A percentile compares a stretch with the other conserved stretches of the same genome.
These are phyloP conservation scores for Lacerta viridis DNA, from an alignment of 2,797 vertebrate genomes.

Conservation along the genomic window DNA sequence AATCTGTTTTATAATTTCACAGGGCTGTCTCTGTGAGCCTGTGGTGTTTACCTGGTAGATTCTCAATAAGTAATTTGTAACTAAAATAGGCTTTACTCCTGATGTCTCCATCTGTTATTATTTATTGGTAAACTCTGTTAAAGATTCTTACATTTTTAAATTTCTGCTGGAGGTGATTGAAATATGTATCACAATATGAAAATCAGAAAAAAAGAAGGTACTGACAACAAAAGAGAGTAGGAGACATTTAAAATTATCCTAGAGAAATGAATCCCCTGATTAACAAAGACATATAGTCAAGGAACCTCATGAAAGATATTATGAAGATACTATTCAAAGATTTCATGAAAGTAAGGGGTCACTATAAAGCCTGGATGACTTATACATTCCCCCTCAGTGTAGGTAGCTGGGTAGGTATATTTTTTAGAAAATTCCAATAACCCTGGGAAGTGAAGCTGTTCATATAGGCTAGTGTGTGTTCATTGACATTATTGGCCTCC, in stretches of 20 bases:
- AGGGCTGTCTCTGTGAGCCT: slow-evolving; percentile 47
- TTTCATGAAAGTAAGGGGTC: background rate
- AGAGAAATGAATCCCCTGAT: slow-evolving; percentile 63
- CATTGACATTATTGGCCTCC: background rate
- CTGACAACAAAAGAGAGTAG: background rate
- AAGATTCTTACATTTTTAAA: slow-evolving; percentile 60
- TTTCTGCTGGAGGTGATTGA: slow-evolving; percentile 60
- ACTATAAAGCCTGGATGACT: background rate
- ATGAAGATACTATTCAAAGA: background rate
- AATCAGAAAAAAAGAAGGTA: background rate
- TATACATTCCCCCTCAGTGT: background rate
- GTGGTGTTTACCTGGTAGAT: slow-evolving; percentile 72
- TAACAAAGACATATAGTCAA: slow-evolving; percentile 57
- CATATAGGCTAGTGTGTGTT: slow-evolving; percentile 12
- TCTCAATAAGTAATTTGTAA: slow-evolving; percentile 77
- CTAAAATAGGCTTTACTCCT: slow-evolving; percentile 71
- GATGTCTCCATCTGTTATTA: slow-evolving; percentile 76
- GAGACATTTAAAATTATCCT: background rate
- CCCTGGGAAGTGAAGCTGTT: background rate
- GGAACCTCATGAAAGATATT: slow-evolving; percentile 21
- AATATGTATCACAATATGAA: slow-evolving; percentile 65
- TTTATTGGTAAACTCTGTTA: slow-evolving; percentile 74
- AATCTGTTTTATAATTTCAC: slow-evolving; percentile 59
- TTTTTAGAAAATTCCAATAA: background rate
- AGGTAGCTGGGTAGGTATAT: background rate